Conservation (phyloP, 2,888 invertebrate species). For the Diarsia rubi region DNA sequence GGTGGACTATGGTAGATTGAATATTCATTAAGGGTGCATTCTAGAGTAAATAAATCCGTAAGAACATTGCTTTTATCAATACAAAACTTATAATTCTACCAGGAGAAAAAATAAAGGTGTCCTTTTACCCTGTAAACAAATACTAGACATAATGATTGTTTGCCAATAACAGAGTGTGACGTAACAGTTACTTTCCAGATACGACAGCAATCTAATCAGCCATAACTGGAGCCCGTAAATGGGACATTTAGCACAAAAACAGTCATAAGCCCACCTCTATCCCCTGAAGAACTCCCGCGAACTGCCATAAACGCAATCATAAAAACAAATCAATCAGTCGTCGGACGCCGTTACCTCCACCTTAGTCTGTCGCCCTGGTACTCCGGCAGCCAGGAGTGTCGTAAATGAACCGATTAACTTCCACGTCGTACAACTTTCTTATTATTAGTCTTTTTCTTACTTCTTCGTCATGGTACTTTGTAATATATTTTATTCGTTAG, state of each 20-base stretch:
- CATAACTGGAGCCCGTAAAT: conserved; percentile 55
- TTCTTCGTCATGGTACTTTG: conserved; percentile 35
- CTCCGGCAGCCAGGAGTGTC: conserved; percentile 69
- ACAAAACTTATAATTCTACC: neutral
- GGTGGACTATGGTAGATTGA: neutral
- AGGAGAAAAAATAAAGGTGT: neutral
- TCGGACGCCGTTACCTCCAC: conserved; percentile 71
- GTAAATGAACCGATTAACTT: conserved; percentile 82
- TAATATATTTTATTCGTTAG: conserved; percentile 20
- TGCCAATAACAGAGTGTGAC: conserved; percentile 36
- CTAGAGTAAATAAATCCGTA: neutral
- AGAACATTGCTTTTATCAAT: neutral
- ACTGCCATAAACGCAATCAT: conserved; percentile 68
- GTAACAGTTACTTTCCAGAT: conserved; percentile 43
- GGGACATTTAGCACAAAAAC: conserved; percentile 55
- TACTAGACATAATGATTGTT: conserved; percentile 12
- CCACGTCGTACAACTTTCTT: conserved; percentile 72
- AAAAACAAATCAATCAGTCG: conserved; percentile 80
- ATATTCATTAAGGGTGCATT: neutral
- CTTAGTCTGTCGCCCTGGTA: conserved; percentile 60
- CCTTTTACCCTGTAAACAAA: neutral
- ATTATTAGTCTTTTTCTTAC: conserved; percentile 57
- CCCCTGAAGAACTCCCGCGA: conserved; percentile 50
- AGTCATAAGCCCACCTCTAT: conserved; percentile 60
- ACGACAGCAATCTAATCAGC: conserved; percentile 58